Evolutionary conservation across 2,797 vertebrate species (phyloP).

Genomic region (Hephaestus fuliginosus): DNA sequence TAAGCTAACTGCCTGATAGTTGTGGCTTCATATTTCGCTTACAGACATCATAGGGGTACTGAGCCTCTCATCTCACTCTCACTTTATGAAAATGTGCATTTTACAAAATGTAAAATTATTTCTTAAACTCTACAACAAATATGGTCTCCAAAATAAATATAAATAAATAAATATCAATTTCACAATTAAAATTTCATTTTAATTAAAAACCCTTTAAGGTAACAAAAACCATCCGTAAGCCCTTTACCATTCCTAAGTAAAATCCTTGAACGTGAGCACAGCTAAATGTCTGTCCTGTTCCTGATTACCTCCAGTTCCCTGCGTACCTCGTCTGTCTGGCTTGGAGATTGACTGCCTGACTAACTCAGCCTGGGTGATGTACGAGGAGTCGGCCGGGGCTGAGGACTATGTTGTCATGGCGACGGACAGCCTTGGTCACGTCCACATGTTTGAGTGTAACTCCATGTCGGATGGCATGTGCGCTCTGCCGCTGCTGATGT

Average conservation of each 20-base stretch:
- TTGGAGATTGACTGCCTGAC: constrained; percentile 85
- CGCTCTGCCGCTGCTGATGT: constrained; percentile 69
- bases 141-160: background rate
- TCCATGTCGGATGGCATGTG: constrained; percentile 63
- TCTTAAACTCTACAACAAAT: no score
- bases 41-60: no score
- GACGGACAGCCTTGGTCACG: constrained; percentile 48
- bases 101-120: no score
- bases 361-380: constrained; percentile 81
- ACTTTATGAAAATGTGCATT: no score
- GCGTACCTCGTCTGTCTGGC: constrained; percentile 68
- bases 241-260: background rate
- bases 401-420: constrained; percentile 65
- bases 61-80: no score
- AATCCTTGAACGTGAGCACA: background rate
- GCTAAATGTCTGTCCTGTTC: background rate
- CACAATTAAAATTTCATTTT: background rate
- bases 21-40: no score
- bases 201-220: background rate
- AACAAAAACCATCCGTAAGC: background rate
- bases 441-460: constrained; percentile 71
- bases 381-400: constrained; percentile 66
- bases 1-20: background rate
- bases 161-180: background rate
- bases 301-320: constrained; percentile 77